Conservation (phyloP, 2,888 invertebrate genomes). For the Hecatera dysodea region DNA sequence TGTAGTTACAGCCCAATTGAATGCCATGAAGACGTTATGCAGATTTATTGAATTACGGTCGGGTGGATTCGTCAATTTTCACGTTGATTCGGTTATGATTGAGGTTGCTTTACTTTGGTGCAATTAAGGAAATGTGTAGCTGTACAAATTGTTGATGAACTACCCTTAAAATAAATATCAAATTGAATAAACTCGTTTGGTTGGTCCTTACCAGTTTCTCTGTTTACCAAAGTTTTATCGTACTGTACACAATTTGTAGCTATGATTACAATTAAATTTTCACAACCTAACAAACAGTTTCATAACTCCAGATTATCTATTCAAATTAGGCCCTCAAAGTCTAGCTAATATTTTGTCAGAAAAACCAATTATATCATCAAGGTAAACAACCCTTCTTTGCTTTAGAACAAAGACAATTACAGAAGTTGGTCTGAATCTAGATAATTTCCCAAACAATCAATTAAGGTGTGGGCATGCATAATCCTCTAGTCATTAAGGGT, state of each 20-base stretch:
- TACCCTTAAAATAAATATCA: neutral
- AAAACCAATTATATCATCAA: conserved; percentile 23
- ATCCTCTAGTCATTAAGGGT: conserved; percentile 63
- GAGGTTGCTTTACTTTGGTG: conserved; percentile 41
- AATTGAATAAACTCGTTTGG: neutral
- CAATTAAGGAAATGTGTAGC: conserved; percentile 38
- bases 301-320: conserved; percentile 23
- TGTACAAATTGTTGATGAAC: conserved; percentile 28
- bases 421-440: conserved; percentile 56
- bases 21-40: conserved; percentile 57
- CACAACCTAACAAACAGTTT: conserved; percentile 18
- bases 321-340: conserved; percentile 27
- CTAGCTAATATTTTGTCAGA: conserved; percentile 16
- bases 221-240: neutral
- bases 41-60: conserved; percentile 52
- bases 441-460: conserved; percentile 63
- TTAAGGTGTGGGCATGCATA: conserved; percentile 67
- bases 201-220: neutral
- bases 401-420: conserved; percentile 59
- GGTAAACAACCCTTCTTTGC: conserved; percentile 22
- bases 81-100: conserved; percentile 41
- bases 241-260: neutral
- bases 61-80: conserved; percentile 48
- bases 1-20: conserved; percentile 53
- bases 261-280: conserved; percentile 14